A percentile compares a stretch with the other conserved stretches of the same genome.
phyloP scores from a whole-genome alignment of 2,113 vertebrate genomes.

The Apteryx mantelli region DNA sequence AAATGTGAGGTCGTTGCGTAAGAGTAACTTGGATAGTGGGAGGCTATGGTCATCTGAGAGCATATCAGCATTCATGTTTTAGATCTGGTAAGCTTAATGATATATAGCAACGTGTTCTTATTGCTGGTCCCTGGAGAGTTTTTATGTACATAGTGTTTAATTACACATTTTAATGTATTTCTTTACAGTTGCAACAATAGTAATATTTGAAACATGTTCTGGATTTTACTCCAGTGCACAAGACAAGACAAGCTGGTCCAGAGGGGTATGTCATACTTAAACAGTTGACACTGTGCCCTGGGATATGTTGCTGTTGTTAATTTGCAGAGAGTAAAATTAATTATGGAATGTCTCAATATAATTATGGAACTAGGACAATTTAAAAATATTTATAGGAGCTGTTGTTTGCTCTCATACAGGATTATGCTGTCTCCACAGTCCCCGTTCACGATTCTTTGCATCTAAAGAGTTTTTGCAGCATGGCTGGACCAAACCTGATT shows the following conservation, averaged over 20 bases:
- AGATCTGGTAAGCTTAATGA: background rate
- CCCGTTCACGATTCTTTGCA: constrained; percentile 87
- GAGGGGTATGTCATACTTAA: background rate
- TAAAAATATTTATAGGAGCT: background rate
- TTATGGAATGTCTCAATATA: background rate
- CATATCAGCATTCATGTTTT: background rate
- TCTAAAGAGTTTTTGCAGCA: constrained; percentile 97
- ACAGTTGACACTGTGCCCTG: background rate
- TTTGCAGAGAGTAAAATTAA: background rate
- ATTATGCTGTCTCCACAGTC: constrained; percentile 95
- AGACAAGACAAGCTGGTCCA: background rate
- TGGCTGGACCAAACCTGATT: constrained; percentile 96
- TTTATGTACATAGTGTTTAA: background rate
- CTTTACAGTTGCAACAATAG: background rate
- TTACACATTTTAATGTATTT: background rate
- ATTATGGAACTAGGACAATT: background rate
- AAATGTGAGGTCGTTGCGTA: background rate
- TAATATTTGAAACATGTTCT: background rate
- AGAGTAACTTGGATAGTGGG: background rate
- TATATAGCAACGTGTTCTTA: background rate
- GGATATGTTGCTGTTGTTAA: background rate
- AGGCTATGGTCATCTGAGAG: background rate
- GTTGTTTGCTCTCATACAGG: constrained; percentile 71
- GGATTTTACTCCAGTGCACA: background rate
- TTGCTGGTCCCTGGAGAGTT: background rate